phyloP scores from a whole-genome alignment of 2,797 vertebrate genomes.

The Hemibagrus guttatus region DNA sequence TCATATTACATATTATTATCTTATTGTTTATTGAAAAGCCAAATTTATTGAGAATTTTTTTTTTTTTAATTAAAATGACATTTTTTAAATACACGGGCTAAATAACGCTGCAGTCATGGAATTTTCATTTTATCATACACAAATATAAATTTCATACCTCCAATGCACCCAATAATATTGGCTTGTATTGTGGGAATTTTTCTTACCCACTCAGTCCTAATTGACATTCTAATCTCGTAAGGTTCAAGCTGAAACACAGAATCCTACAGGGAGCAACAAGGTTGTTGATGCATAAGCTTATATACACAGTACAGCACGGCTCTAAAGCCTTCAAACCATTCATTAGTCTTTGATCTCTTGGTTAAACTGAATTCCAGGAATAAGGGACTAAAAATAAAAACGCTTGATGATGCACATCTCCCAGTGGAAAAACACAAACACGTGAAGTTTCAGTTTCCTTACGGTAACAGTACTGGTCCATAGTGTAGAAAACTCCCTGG shows the following conservation, averaged over 20 bases:
- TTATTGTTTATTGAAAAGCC: neutral
- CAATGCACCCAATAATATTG: neutral
- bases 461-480: constrained; percentile 94
- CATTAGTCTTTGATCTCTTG: constrained; percentile 35
- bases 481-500: constrained; percentile 79
- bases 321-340: neutral
- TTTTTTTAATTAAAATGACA: neutral
- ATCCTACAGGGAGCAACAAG: constrained; percentile 22
- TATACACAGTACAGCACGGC: neutral
- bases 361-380: neutral
- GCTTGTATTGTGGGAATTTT: neutral
- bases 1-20: no score
- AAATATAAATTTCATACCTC: neutral
- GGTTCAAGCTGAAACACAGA: neutral
- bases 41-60: neutral
- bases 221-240: neutral
- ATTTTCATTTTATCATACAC: neutral
- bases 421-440: neutral
- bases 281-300: neutral
- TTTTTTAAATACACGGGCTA: neutral
- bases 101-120: neutral
- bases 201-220: neutral
- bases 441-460: constrained; percentile 65
- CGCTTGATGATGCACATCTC: neutral
- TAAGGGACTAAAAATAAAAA: neutral